Percentiles rank a stretch among this genome's conserved stretches.
Evolutionary conservation across 2,888 invertebrate species (phyloP).

Genomic region (Drosophila fulvimacula): DNA sequence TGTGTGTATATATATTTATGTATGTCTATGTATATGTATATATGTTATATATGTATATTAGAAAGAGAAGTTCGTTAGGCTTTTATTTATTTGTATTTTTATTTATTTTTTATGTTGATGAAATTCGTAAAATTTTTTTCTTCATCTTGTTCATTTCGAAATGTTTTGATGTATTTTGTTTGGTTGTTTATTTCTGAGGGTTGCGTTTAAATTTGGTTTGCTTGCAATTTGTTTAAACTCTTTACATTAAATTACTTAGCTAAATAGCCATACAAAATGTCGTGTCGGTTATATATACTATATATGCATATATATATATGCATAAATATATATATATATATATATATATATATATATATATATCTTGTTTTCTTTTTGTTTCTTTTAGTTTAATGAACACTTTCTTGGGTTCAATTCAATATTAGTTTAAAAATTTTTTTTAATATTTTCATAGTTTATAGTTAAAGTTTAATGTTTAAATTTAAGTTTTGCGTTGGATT

Average conservation of each 20-base stretch:
- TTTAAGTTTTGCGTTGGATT: slow-evolving; percentile 69
- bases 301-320: slow-evolving; percentile 21
- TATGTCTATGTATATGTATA: neutral
- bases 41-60: slow-evolving; percentile 39
- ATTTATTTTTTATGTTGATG: slow-evolving; percentile 41
- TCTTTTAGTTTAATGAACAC: slow-evolving; percentile 83
- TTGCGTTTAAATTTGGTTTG: slow-evolving; percentile 22
- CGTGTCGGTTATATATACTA: slow-evolving; percentile 43
- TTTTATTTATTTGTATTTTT: slow-evolving; percentile 38
- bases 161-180: slow-evolving; percentile 30
- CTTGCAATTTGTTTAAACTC: slow-evolving; percentile 67
- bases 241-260: slow-evolving; percentile 73
- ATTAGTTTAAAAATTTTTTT: slow-evolving; percentile 73
- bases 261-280: slow-evolving; percentile 77
- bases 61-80: slow-evolving; percentile 62
- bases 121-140: slow-evolving; percentile 67
- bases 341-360: slow-evolving; percentile 23
- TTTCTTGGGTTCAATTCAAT: slow-evolving; percentile 83
- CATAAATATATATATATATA: slow-evolving; percentile 17
- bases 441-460: slow-evolving; percentile 45
- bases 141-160: slow-evolving; percentile 37
- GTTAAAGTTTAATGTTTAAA: slow-evolving; percentile 47
- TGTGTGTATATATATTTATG: neutral
- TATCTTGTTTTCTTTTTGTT: slow-evolving; percentile 27
- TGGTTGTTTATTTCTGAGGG: slow-evolving; percentile 22